Evolutionary conservation across 2,888 invertebrate genomes (phyloP), one percentile per base, ranked within the genome.

Genomic region (Cataglyphis albicans): DNA sequence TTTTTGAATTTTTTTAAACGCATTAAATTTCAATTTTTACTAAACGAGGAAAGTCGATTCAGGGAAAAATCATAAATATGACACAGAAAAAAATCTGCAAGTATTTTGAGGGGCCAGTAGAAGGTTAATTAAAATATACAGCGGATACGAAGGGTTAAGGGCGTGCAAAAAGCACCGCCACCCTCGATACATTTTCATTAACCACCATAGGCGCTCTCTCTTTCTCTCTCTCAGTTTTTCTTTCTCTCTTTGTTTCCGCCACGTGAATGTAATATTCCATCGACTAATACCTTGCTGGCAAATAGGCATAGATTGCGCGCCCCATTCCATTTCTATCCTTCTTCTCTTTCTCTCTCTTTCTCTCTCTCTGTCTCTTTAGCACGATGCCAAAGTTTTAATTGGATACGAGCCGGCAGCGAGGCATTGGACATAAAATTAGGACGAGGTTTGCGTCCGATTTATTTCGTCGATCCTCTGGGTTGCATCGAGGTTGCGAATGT

Each of bases 301-400:
- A 76, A 76, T 76, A 76, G 29, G 67, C 67, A 55, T 55, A 67
- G 67, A 76, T 76, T 76, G 55, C 65, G 55, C 67, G 10, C 55
- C 38, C 6, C 29, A 41, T 59, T 73, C 41, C 18, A 6, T 70
- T 44, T 12, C 44, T 73, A 41, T 32, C 21, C 59, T 63, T 35
- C 18, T 10, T 9, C 63, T 15, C 18, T 21, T 3, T 18, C 44
- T 15, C 25, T 18, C 35, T 18, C 35, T 29, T 29, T 29, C 25
- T 52, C 6, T 52, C 35, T 32, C 15, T 41, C 55, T 57, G 29
- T 57, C 1, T 4, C 52, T 44, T 12, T 25, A 64, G 9, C 29
- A 35, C 38, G 41, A 73, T 64, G 70, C 38, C 67, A 76, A 76
- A 76, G 76, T 76, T 76, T 76, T 76, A 76, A 76, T 76, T 76